phyloP scores from a whole-genome alignment of 2,888 invertebrate species.

The Poecilobothrus nobilitatus region DNA sequence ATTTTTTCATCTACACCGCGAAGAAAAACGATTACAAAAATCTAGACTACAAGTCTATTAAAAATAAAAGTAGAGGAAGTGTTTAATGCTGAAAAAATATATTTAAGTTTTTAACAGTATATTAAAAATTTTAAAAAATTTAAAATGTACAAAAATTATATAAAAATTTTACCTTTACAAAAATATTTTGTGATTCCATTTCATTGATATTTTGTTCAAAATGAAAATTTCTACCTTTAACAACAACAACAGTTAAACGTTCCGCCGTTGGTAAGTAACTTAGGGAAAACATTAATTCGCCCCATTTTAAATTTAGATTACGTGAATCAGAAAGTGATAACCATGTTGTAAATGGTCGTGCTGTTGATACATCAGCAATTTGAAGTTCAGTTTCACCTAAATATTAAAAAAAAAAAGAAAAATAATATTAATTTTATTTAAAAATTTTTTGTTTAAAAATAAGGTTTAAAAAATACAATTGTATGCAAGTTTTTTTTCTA shows the following conservation, averaged over 20 bases:
- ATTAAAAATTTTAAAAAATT: too few species aligned
- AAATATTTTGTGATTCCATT: slow-evolving; percentile 53
- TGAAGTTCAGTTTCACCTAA: slow-evolving; percentile 61
- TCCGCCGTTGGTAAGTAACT: slow-evolving; percentile 77
- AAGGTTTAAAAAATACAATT: neutral
- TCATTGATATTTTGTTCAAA: slow-evolving; percentile 37
- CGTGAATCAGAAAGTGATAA: slow-evolving; percentile 65
- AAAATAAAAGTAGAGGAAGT: too few species aligned
- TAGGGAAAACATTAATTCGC: slow-evolving; percentile 72
- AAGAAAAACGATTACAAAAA: too few species aligned
- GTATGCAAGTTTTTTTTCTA: too few species aligned
- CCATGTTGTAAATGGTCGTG: slow-evolving; percentile 69
- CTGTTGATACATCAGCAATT: slow-evolving; percentile 53
- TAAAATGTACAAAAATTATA: too few species aligned
- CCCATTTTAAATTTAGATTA: slow-evolving; percentile 59
- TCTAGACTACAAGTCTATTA: too few species aligned
- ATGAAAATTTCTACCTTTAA: slow-evolving; percentile 66
- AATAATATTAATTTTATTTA: too few species aligned
- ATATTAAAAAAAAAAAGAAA: neutral
- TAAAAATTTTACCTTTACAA: slow-evolving; percentile 56
- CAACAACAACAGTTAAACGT: slow-evolving; percentile 57
- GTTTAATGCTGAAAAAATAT: too few species aligned
- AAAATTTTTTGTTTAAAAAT: neutral
- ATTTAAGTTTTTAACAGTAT: too few species aligned
- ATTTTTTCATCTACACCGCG: too few species aligned